phyloP scores from a whole-genome alignment of 2,888 invertebrate species.

The Cabera pusaria region DNA sequence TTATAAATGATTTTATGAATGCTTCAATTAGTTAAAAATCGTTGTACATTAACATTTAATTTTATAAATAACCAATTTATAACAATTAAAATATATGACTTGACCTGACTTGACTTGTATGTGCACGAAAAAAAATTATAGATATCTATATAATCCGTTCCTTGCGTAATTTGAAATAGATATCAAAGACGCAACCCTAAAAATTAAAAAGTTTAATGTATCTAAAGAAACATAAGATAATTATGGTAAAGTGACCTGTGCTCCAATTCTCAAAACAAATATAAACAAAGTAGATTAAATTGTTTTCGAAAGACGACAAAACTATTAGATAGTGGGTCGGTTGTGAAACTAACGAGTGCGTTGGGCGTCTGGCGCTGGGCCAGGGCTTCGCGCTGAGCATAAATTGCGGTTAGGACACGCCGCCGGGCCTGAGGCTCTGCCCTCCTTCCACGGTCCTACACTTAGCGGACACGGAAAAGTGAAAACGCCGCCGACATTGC shows the following conservation, averaged over 20 bases:
- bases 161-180: too few relatives aligned
- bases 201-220: too few relatives aligned
- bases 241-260: constrained; percentile 41
- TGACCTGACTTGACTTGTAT: too few relatives aligned
- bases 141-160: too few relatives aligned
- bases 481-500: constrained; percentile 46
- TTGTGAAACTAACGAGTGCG: constrained; percentile 63
- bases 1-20: too few relatives aligned
- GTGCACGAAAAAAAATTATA: too few relatives aligned
- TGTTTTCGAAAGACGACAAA: constrained; percentile 59
- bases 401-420: constrained; percentile 55
- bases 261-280: constrained; percentile 46
- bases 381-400: constrained; percentile 49
- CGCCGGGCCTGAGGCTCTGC: constrained; percentile 19
- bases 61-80: too few relatives aligned
- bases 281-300: constrained; percentile 65
- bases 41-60: too few relatives aligned
- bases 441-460: constrained; percentile 30
- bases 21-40: too few relatives aligned
- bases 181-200: too few relatives aligned
- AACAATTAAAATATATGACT: too few relatives aligned
- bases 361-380: constrained; percentile 56
- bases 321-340: constrained; percentile 65
- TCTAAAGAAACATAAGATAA: too few relatives aligned
- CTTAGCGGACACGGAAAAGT: constrained; percentile 41